Conservation (phyloP, 2,888 invertebrate species). For the Lucinisca nassula region DNA sequence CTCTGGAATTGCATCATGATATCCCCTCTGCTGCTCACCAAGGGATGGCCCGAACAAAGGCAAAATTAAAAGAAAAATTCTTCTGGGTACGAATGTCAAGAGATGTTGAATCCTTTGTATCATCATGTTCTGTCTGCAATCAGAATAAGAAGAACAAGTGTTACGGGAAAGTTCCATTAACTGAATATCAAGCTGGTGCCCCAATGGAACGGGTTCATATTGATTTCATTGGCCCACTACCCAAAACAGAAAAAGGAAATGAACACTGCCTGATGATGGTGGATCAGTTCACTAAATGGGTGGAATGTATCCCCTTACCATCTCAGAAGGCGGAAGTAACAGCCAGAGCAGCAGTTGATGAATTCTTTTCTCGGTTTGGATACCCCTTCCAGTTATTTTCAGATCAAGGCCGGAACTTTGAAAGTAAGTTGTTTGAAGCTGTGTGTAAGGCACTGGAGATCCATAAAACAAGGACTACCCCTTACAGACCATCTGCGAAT, state of each 20-base stretch:
- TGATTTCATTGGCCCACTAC: not conserved
- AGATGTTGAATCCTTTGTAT: no score
- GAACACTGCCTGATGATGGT: not conserved
- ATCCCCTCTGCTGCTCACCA: not conserved
- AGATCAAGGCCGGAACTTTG: slow-evolving; percentile 17
- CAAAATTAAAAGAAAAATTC: not conserved
- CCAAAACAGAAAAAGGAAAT: not conserved
- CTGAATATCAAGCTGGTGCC: not conserved
- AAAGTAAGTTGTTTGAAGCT: slow-evolving; percentile 20
- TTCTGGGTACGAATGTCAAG: no score
- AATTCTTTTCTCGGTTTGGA: slow-evolving; percentile 14
- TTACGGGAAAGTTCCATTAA: slow-evolving; percentile 23
- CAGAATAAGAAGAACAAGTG: slow-evolving; percentile 20
- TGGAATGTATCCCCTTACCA: slow-evolving; percentile 19
- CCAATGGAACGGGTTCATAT: not conserved
- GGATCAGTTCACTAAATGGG: slow-evolving; percentile 27
- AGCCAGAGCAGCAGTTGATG: slow-evolving; percentile 10
- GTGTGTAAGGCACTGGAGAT: slow-evolving; percentile 9
- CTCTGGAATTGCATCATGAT: not conserved
- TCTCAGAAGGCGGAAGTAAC: slow-evolving; percentile 16
- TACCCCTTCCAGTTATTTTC: slow-evolving; percentile 12
- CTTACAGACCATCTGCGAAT: slow-evolving; percentile 7
- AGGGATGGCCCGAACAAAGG: not conserved
- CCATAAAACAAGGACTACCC: slow-evolving; percentile 18
- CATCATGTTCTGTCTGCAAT: no score